These are phyloP conservation scores for Thymelicus acteon DNA, from an alignment of 2,888 invertebrate species.

Conservation along the genomic window DNA sequence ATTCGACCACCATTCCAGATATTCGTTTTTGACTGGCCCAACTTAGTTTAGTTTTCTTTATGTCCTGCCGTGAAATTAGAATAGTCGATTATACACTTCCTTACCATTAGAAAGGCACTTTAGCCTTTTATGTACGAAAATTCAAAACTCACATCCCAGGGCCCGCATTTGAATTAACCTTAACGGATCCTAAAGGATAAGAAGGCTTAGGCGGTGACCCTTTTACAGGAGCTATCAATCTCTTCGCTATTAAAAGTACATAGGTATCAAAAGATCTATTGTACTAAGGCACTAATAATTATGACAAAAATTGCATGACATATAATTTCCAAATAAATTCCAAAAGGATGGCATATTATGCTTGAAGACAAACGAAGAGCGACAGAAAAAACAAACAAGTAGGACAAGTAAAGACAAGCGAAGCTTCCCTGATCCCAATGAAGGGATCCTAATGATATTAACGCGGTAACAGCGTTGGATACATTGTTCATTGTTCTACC, in stretches of 20 bases:
- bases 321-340: no score
- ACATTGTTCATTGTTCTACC: neutral
- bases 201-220: slow-evolving; percentile 15
- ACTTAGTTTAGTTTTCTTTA: no score
- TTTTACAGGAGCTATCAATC: slow-evolving; percentile 3
- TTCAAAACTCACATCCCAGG: neutral
- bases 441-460: slow-evolving; percentile 26
- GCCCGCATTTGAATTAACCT: slow-evolving; percentile 18
- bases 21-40: no score
- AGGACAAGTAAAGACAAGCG: slow-evolving; percentile 8
- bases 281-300: neutral
- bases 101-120: neutral
- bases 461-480: slow-evolving; percentile 13
- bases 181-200: slow-evolving; percentile 25
- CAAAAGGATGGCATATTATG: no score
- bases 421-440: slow-evolving; percentile 22
- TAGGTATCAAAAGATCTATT: neutral
- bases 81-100: no score
- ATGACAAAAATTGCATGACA: no score
- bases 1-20: no score
- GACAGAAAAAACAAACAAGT: slow-evolving; percentile 15
- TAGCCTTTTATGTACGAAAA: neutral
- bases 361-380: slow-evolving; percentile 7
- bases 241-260: neutral
- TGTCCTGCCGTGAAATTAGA: no score